Evolutionary conservation across 2,113 vertebrate genomes (phyloP).

Genomic region (Leptocoma aspasia): DNA sequence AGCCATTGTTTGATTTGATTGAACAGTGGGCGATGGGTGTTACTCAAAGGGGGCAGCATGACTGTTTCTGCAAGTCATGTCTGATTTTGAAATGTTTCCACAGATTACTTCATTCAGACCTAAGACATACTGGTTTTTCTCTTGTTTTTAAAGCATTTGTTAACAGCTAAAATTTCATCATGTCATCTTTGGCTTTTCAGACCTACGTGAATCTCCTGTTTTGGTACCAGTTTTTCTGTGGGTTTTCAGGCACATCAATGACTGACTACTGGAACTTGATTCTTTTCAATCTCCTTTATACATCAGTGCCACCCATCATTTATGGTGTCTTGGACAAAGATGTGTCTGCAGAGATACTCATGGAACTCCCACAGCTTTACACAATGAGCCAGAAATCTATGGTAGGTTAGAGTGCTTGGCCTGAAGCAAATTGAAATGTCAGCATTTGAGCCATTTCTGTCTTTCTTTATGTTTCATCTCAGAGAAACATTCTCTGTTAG

Average conservation of each 20-base stretch:
- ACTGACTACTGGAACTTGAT: constrained; percentile 83
- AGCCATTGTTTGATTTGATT: constrained; percentile 22
- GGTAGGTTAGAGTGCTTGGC: constrained; percentile 53
- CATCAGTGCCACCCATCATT: constrained; percentile 75
- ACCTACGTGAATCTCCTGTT: constrained; percentile 81
- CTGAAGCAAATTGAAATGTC: neutral
- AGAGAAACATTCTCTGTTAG: neutral
- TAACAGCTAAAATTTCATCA: neutral
- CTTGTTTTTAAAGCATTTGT: neutral
- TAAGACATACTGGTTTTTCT: neutral
- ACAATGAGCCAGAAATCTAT: constrained; percentile 66
- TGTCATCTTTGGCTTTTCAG: constrained; percentile 59
- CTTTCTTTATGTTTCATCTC: neutral
- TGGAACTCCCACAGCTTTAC: constrained; percentile 76
- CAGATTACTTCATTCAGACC: neutral
- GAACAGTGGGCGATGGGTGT: neutral
- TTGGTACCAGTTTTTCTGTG: constrained; percentile 85
- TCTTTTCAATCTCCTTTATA: constrained; percentile 84
- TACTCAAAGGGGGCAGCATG: neutral
- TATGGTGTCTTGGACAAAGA: constrained; percentile 82
- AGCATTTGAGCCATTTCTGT: neutral
- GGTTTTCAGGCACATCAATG: constrained; percentile 83
- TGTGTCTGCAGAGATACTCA: constrained; percentile 71
- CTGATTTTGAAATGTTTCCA: neutral
- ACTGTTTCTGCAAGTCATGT: constrained; percentile 1